phyloP scores from a whole-genome alignment of 2,113 vertebrate species.

The Scalopus aquaticus region DNA sequence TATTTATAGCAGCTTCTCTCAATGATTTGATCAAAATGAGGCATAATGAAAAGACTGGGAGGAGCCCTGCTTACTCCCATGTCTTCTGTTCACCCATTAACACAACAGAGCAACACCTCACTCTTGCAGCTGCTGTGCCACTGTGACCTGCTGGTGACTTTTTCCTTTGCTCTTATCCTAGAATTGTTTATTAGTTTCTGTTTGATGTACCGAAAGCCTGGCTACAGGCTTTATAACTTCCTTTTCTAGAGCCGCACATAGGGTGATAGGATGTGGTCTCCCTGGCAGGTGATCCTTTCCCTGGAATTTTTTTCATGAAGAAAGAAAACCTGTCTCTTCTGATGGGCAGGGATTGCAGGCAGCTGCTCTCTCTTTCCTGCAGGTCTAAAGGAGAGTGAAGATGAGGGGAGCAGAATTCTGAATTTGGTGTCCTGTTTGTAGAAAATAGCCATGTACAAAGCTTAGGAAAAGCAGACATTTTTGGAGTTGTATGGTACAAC shows the following conservation, averaged over 20 bases:
- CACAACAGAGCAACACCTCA: background rate
- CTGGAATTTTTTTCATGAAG: background rate
- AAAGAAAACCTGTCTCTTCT: background rate
- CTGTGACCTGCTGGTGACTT: background rate
- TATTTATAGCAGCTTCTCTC: background rate
- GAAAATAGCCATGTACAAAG: no score
- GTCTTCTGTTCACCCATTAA: background rate
- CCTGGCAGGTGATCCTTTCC: background rate
- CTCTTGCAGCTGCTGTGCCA: background rate
- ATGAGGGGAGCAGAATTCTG: background rate
- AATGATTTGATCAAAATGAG: background rate
- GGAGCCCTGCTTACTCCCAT: rapidly evolving
- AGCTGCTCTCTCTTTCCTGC: background rate
- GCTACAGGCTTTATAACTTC: background rate
- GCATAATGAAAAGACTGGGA: background rate
- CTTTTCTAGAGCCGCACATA: background rate
- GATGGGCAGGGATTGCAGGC: background rate
- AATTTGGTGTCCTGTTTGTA: background rate
- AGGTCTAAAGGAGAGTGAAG: background rate
- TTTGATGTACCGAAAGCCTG: background rate
- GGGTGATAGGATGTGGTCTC: background rate
- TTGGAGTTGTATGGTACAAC: background rate
- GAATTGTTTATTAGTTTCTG: background rate
- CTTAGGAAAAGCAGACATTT: background rate
- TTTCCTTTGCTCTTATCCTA: background rate